Evolutionary conservation across 1,140 invertebrate species (phyloP), one percentile per base, ranked within the genome.

Genomic region (Galleria mellonella): DNA sequence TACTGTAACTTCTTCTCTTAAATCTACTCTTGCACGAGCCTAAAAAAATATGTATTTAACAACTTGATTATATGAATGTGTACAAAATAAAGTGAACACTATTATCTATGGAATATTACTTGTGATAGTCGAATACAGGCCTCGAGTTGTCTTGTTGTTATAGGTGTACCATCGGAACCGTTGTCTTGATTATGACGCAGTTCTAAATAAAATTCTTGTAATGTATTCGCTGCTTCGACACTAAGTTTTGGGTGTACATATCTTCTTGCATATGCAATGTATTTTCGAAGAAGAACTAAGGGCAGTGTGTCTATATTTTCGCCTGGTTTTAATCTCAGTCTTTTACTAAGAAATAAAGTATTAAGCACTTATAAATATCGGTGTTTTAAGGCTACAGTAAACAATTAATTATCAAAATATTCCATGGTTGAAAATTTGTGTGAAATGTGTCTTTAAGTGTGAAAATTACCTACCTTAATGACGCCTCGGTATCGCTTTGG

Each of bases 261-360:
- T 76, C 96, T 93, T 42, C 92, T 90, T 0, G 96, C 95, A 87
- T 98, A 98, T 0, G 93, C 93, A 36, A 98, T 93, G 69, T 97
- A 98, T 86, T 97, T 97, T 35, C 94, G 89, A 1, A 98, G 86
- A 27, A 96, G 75, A 33, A 90, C 86, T 28, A 91, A 85, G 5
- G 96, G 94, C 46, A 98, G 88, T 0, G 89, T 73, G 82, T 96
- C 92, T 17, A 94, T 70, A 2, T 86, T 70, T 57, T 93, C 91
- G 4, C 84, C 87, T n/a, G 79, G 73, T 36, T 85, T 81, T 37
- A 91, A 67, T 53, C 89, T 90, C 33, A 97, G 79, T 51, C 89
- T 86, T 62, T 92, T 89, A 63, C 90, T 91, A 51, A 4, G 38
- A 36, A n/a, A n/a, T n/a, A n/a, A n/a, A n/a, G n/a, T n/a, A n/a